Conservation (phyloP, 2,797 vertebrate genomes). For the Geotrypetes seraphini region DNA sequence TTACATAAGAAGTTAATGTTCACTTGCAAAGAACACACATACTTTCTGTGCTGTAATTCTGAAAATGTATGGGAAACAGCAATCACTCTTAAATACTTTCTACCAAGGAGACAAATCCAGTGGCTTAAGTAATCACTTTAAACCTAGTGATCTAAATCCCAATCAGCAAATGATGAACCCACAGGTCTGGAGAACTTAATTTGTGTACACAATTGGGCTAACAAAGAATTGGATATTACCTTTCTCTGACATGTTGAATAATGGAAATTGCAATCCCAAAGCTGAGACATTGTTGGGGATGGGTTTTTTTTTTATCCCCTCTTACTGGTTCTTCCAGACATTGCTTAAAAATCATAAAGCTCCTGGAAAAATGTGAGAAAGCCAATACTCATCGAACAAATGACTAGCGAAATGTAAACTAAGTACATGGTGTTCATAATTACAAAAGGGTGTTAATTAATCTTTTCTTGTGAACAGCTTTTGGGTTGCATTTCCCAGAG, state of each 20-base stretch:
- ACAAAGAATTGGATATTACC: conserved; percentile 8
- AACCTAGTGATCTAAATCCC: conserved; percentile 23
- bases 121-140: conserved; percentile 24
- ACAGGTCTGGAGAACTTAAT: conserved; percentile 27
- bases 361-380: conserved; percentile 6
- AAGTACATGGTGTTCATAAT: conserved; percentile 8
- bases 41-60: conserved; percentile 14
- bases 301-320: conserved; percentile 26
- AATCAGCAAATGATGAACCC: conserved; percentile 24
- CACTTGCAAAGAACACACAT: conserved; percentile 8
- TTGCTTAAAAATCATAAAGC: conserved; percentile 17
- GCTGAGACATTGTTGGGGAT: conserved; percentile 8
- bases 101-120: conserved; percentile 24
- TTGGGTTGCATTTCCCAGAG: neutral
- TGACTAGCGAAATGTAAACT: neutral
- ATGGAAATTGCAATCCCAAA: conserved; percentile 20
- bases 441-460: neutral
- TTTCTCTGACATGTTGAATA: conserved; percentile 13
- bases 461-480: neutral
- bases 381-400: conserved; percentile 5
- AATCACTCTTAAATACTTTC: conserved; percentile 10
- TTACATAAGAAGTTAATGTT: too few relatives aligned
- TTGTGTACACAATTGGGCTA: conserved; percentile 6
- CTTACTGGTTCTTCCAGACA: too few relatives aligned
- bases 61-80: neutral